Evolutionary conservation across 2,797 vertebrate species (phyloP), one percentile per base, ranked within the genome.

Genomic region (Sebastes vulpes): DNA sequence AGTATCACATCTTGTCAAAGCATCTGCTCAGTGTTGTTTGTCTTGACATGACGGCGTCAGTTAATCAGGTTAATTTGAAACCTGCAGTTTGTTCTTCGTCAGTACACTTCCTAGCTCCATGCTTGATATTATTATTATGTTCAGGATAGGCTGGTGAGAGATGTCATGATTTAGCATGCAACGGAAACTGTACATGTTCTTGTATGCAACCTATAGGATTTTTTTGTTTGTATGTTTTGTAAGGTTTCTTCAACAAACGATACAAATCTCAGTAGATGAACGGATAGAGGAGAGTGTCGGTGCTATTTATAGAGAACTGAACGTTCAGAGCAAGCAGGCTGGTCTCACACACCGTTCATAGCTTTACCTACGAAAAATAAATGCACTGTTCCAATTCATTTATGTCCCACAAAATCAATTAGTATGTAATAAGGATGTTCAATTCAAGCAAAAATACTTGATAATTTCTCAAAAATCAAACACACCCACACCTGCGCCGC

Each of bases 321-420:
- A 38, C 35, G 0, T 38, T 38, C 35, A 38, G 35, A 2, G 2
- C 11, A 0, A 38, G 35, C 0, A 38, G 35, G 35, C 35, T 38
- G 35, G 35, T 38, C 35, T 38, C 35, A 38, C 56, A 58, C 26
- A 10, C 26, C 38, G 14, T 16, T 16, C 38, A 16, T 42, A 42
- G 14, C 38, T 42, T 0, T 16, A 42, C 38, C 38, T 42, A 16
- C 38, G 2, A 16, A 6, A 0, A 42, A 42, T 42, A 42, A 42
- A 42, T 14, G 38, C 38, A 42, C 0, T 42, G 38, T 0, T 42
- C 6, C 38, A 42, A 42, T 42, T 42, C 0, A 0, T 42, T 16
- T 42, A 42, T 16, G 6, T 42, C 38, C 2, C 38, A 42, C 14
- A 42, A 42, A 16, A 42, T 42, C 14, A 42, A 42, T 42, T 42